A percentile compares a stretch with the other conserved stretches of the same genome.
Evolutionary conservation across 1,140 invertebrate genomes (phyloP).

Genomic region (Dinothrombium tinctorium): DNA sequence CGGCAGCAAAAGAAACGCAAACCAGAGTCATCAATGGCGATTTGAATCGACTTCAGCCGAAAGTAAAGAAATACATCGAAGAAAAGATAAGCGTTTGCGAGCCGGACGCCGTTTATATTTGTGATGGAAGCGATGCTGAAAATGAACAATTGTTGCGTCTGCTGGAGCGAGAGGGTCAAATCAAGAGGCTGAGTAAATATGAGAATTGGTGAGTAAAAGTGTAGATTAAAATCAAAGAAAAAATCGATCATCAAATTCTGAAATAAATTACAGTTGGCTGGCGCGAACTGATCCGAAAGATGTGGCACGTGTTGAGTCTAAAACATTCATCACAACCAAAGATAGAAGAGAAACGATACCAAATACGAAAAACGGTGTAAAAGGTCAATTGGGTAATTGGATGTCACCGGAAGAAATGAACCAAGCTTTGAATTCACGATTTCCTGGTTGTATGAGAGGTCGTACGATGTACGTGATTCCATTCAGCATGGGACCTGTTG

Average conservation of each 20-base stretch:
- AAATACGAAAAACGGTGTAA: slow-evolving; percentile 39
- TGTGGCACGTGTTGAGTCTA: slow-evolving; percentile 85
- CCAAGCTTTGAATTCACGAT: slow-evolving; percentile 52
- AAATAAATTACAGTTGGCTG: slow-evolving; percentile 46
- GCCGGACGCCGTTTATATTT: slow-evolving; percentile 65
- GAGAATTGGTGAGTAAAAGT: slow-evolving; percentile 33
- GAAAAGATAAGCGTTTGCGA: slow-evolving; percentile 50
- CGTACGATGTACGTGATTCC: slow-evolving; percentile 98
- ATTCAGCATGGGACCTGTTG: slow-evolving; percentile 94
- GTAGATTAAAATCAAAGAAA: not conserved
- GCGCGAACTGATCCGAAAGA: slow-evolving; percentile 86
- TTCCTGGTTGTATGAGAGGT: slow-evolving; percentile 87
- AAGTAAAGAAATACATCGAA: slow-evolving; percentile 34
- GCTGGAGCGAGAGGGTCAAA: slow-evolving; percentile 33
- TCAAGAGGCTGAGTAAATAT: slow-evolving; percentile 61
- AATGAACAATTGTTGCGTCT: slow-evolving; percentile 36
- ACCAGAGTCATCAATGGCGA: too few relatives aligned
- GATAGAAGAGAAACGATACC: slow-evolving; percentile 58
- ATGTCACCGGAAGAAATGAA: slow-evolving; percentile 65
- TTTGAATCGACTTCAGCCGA: too few relatives aligned
- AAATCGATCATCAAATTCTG: not conserved
- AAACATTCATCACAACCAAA: slow-evolving; percentile 78
- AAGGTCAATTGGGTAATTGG: slow-evolving; percentile 75
- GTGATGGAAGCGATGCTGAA: slow-evolving; percentile 67
- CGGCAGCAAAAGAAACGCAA: too few relatives aligned